Evolutionary conservation across 2,888 invertebrate genomes (phyloP), one percentile per base, ranked within the genome.

Genomic region (Dusona sp.): DNA sequence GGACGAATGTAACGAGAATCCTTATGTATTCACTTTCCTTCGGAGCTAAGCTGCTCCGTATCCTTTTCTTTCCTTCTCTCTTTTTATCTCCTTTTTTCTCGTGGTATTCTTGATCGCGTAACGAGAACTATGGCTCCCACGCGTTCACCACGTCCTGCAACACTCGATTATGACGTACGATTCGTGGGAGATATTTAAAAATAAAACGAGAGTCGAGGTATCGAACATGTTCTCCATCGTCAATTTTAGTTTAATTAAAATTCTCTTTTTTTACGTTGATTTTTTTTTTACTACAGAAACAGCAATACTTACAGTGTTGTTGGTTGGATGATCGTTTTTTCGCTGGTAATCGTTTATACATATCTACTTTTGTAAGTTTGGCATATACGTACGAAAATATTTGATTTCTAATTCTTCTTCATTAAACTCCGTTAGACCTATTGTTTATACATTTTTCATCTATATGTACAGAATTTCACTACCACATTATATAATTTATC

Each of bases 81-180:
- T 57, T 67, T 67, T 36, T 25, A 16, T 29, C 33, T 42, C 8
- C 45, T 16, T n/a, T 65, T 48, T 75, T 68, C 79, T 84, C 45
- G 75, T 75, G 68, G 25, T 64, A 68, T 77, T 38, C 74, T 61
- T 64, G 67, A 70, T 70, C 72, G 54, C 29, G 42, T 72, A 84
- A 84, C 84, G 79, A 84, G 83, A 84, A 45, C 42, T 16, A 61
- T 42, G 64, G 75, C 64, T 84, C 84, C 84, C 84, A 84, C 84
- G 80, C 79, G 48, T 51, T 74, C n/a, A 42, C 16, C 57, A 11
- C 22, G 67, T 68, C 38, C 54, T 75, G 57, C 67, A 67, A 65
- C 67, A 29, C 42, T 67, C 72, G 73, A 79, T 74, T 77, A 77
- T 77, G 77, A 82, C 68, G 70, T 42, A 77, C 57, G 3, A 65